These are phyloP conservation scores for Promerops cafer DNA, from an alignment of 2,113 vertebrate species.

Conservation along the genomic window DNA sequence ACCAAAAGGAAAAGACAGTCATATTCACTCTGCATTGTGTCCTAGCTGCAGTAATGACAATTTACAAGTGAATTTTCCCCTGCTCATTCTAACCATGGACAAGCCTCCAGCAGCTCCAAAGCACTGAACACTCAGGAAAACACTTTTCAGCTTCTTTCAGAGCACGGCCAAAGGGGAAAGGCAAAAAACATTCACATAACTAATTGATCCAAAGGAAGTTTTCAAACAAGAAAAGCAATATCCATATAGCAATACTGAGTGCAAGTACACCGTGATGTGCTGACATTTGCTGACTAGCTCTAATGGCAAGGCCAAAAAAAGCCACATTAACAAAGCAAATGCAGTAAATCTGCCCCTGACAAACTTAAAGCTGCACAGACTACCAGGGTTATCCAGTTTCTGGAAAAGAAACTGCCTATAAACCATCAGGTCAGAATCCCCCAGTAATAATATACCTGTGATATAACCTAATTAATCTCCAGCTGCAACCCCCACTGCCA, in stretches of 20 bases:
- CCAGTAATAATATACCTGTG: neutral
- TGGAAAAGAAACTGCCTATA: neutral
- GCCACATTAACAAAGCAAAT: neutral
- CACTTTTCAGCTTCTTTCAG: neutral
- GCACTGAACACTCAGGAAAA: neutral
- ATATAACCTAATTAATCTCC: neutral
- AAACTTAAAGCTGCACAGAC: fast-evolving
- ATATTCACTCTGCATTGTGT: neutral
- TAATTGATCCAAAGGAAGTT: neutral
- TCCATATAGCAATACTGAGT: neutral
- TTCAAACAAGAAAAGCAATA: neutral
- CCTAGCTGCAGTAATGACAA: neutral
- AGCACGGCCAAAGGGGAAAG: fast-evolving
- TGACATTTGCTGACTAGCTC: neutral
- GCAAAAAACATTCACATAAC: neutral
- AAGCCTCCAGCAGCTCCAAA: neutral
- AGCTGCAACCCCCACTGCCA: neutral
- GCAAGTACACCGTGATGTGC: neutral
- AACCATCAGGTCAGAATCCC: neutral
- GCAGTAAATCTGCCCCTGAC: neutral
- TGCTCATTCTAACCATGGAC: neutral
- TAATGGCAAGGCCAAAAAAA: neutral
- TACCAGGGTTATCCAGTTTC: neutral
- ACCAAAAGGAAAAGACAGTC: neutral
- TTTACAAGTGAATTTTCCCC: neutral